These are phyloP conservation scores for Mastomys coucha DNA, from an alignment of 2,113 vertebrate species.

Conservation along the genomic window DNA sequence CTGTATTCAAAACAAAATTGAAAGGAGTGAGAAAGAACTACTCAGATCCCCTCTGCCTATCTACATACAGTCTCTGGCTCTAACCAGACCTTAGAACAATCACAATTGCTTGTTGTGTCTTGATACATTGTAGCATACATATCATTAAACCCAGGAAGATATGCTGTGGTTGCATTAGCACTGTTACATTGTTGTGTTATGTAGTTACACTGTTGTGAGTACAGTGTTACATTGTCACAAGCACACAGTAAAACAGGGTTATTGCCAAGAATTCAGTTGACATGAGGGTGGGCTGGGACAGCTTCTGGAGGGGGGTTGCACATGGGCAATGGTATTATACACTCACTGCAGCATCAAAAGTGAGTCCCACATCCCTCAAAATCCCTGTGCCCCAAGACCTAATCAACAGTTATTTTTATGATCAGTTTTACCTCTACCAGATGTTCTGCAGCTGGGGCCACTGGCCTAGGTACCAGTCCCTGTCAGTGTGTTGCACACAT, in stretches of 20 bases:
- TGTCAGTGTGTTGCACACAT: fast-evolving
- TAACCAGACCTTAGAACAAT: background rate
- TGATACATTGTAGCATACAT: background rate
- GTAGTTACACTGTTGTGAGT: background rate
- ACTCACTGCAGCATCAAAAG: fast-evolving
- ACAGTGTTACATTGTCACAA: background rate
- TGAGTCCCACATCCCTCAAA: background rate
- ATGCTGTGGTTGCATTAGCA: background rate
- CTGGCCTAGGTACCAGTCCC: too few relatives aligned
- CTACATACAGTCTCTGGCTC: too few relatives aligned
- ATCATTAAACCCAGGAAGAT: too few relatives aligned
- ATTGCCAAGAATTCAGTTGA: fast-evolving
- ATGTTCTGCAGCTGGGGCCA: too few relatives aligned
- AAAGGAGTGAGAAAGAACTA: fast-evolving
- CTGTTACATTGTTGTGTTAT: background rate
- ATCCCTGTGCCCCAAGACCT: background rate
- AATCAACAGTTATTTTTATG: fast-evolving
- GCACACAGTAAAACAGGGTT: too few relatives aligned
- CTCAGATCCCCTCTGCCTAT: background rate
- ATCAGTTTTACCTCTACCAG: background rate
- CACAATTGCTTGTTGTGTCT: background rate
- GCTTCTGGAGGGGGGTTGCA: background rate
- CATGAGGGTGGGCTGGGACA: too few relatives aligned
- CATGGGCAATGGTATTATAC: fast-evolving
- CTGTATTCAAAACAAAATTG: background rate